A percentile compares a stretch with the other conserved stretches of the same genome.
Conservation (phyloP, 2,888 invertebrate species). For the Nomada ruficornis region DNA sequence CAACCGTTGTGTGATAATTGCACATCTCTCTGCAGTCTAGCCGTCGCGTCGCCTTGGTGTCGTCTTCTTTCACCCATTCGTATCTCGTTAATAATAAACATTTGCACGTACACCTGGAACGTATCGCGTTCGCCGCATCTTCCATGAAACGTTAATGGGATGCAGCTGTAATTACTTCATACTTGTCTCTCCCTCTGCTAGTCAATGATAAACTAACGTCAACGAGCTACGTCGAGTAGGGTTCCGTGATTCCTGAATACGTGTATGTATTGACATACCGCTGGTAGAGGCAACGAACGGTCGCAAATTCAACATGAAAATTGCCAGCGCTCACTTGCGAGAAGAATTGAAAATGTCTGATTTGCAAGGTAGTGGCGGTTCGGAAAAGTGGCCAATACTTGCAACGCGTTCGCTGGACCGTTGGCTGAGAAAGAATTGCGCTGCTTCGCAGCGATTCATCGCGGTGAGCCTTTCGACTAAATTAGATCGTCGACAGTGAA, state of each 20-base stretch:
- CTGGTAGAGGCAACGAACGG: background rate
- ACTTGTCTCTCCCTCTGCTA: no score
- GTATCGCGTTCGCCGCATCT: background rate
- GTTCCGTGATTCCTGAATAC: background rate
- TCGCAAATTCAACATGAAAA: slow-evolving; percentile 39
- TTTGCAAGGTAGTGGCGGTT: slow-evolving; percentile 33
- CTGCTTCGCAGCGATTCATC: slow-evolving; percentile 57
- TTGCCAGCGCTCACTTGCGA: slow-evolving; percentile 45
- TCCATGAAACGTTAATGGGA: slow-evolving; percentile 17
- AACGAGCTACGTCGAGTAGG: background rate
- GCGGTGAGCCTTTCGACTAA: slow-evolving; percentile 71
- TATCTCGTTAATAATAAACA: background rate
- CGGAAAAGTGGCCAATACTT: slow-evolving; percentile 62
- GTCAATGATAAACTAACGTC: background rate
- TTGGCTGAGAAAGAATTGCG: slow-evolving; percentile 69
- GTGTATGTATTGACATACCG: slow-evolving; percentile 3
- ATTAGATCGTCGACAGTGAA: slow-evolving; percentile 80
- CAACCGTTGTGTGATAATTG: no score
- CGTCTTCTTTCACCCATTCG: no score
- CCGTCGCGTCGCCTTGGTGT: no score
- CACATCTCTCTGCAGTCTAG: no score
- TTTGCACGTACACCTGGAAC: background rate
- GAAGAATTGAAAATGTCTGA: slow-evolving; percentile 50
- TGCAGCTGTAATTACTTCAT: slow-evolving; percentile 19
- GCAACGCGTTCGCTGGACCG: slow-evolving; percentile 52